Evolutionary conservation across 2,888 invertebrate species (phyloP), one percentile per base, ranked within the genome.

Genomic region (Heliconius charithonia): DNA sequence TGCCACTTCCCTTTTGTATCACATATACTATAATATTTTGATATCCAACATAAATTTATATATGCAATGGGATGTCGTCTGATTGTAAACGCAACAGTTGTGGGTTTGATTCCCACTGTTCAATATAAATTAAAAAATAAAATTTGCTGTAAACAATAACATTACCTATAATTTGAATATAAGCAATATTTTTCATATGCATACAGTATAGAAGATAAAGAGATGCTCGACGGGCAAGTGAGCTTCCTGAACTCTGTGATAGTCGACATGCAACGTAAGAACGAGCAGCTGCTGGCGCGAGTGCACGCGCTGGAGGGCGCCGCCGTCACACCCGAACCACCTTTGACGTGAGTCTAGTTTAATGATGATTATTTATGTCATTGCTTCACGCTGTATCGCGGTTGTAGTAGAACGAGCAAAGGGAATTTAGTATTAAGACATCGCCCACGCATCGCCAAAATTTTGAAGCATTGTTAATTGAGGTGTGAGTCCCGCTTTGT

Each of bases 241-340:
- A 97, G 97, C 85, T 99, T 99, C 93, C 95, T 99, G 51, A 99
- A 99, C 95, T 98, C 99, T 13, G 98, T 99, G 84, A 99, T 99
- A 85, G 98, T 98, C 45, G 99, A 99, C 88, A 97, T 99, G 97
- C 98, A 99, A 91, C 96, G 96, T 84, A 99, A 99, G 91, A 98
- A 98, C 88, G 97, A 98, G 87, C 97, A 97, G 84, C 95, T 99
- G 3, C 95, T 97, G 88, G 96, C 97, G 75, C 96, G 97, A 85
- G 96, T 99, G 69, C 97, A 98, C 85, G 97, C 97, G 59, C 95
- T 98, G 72, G 98, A 98, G 89, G 94, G 96, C 95, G 92, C 97
- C 94, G 83, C 96, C 12, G 79, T 85, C 12, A 80, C 86, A 4
- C 85, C 80, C 89, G 87, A 92, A 45, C 86, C 90, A 16, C 88